Conservation (phyloP, 2,113 vertebrate genomes). For the Chloropsis cyanopogon region DNA sequence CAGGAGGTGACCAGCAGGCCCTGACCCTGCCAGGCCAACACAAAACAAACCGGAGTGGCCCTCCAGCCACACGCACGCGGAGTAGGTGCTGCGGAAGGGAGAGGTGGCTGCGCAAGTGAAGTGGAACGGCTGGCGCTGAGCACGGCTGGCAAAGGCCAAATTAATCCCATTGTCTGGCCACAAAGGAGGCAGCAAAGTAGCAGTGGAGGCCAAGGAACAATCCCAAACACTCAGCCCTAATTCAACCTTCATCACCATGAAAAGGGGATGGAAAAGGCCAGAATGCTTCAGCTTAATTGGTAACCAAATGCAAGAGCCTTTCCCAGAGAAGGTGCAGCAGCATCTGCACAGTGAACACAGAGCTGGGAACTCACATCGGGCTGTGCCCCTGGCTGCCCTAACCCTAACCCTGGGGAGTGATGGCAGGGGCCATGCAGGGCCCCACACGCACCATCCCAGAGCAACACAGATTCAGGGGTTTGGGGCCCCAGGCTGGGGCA, state of each 20-base stretch:
- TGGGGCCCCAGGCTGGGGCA: neutral
- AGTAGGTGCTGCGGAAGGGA: constrained; percentile 36
- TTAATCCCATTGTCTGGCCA: constrained; percentile 84
- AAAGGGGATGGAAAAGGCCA: constrained; percentile 21
- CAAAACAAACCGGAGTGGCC: neutral
- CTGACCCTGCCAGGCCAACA: neutral
- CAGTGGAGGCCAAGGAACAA: constrained; percentile 74
- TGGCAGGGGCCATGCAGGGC: neutral
- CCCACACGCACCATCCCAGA: neutral
- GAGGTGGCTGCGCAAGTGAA: constrained; percentile 74
- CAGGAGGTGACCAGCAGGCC: neutral
- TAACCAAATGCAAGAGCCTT: neutral
- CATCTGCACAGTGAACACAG: neutral
- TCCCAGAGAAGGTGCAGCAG: neutral
- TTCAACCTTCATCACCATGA: constrained; percentile 19
- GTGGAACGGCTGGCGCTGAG: constrained; percentile 83
- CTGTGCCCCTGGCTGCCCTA: neutral
- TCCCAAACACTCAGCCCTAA: constrained; percentile 11
- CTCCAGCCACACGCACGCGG: neutral
- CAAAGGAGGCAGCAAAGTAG: constrained; percentile 82
- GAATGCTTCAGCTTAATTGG: constrained; percentile 12
- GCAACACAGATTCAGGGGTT: neutral
- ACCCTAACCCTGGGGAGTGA: neutral
- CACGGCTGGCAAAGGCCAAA: constrained; percentile 76
- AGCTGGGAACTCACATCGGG: neutral